Base-by-base conservation (phyloP, 2,797 vertebrate species). In the Alosa sapidissima region DNA sequence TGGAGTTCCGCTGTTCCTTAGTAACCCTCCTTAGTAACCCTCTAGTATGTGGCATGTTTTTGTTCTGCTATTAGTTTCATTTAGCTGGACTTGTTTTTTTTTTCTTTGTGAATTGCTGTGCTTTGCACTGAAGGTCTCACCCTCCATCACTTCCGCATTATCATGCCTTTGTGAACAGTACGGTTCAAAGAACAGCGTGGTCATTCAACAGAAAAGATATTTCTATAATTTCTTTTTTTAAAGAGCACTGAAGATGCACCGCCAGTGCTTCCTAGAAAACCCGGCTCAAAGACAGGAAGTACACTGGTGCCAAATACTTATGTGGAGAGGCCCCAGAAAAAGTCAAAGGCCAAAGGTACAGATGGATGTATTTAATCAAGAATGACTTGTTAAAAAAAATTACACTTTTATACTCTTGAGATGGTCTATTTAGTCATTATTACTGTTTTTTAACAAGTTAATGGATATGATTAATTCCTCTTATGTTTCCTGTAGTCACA, bases 271-370 rank as follows among this genome's bases (percentile, higher is more conserved):
- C 91, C 93, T 3, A 90, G 91, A 85, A 95, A 94, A 72, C 36
- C 19, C 1, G 0, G 47, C 1, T 21, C 14, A 5, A 14, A 11
- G 0, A 0, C 1, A 0, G 81, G 1, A 5, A 45, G 49, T n/a
- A 86, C 81, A 24, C 91, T 91, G 8, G 19, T 58, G 81, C 88
- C 90, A 4, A 96, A 96, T 86, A 92, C 88, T 0, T 95, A 95
- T 0, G 88, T 91, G 28, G 58, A 84, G n/a, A 55, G 10, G 7
- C 49, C 88, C n/a, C 5, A 88, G 0, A 24, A 36, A 2, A 88
- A 16, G 82, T 85, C 55, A 36, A 83, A 90, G 62, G 9, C 16
- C 72, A 78, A 49, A 82, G 75, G 82, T 86, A 41, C 41, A 41
- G 41, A 41, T 41, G 0, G 41, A 41, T 41, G 2, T 41, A 41